Conservation (phyloP, 2,888 invertebrate genomes). For the Phragmatobia fuliginosa region DNA sequence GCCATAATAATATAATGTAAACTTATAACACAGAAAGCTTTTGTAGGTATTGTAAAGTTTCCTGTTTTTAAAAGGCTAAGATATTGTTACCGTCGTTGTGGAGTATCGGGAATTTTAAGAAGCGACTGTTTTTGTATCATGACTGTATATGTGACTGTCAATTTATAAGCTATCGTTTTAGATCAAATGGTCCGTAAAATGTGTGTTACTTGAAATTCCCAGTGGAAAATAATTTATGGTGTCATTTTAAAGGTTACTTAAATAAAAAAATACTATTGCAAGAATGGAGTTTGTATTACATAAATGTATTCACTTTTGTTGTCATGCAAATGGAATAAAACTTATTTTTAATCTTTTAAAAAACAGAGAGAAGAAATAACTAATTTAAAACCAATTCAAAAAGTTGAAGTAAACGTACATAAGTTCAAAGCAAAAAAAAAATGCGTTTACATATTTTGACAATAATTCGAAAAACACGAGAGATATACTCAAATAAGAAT, state of each 20-base stretch:
- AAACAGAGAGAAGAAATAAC: too few species aligned
- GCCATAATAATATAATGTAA: slow-evolving; percentile 9
- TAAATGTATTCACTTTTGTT: too few species aligned
- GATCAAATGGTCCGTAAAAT: too few species aligned
- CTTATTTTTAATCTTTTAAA: neutral
- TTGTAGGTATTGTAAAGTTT: slow-evolving; percentile 9
- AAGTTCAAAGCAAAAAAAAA: too few species aligned
- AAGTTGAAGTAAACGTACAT: too few species aligned
- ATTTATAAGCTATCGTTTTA: neutral
- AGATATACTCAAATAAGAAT: too few species aligned
- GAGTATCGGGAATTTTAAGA: neutral
- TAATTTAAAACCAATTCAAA: too few species aligned
- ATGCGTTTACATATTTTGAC: neutral
- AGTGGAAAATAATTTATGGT: neutral
- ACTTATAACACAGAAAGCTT: slow-evolving; percentile 7
- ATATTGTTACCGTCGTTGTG: neutral
- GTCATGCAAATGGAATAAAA: neutral
- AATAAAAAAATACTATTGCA: neutral
- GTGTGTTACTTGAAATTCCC: too few species aligned
- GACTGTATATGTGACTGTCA: too few species aligned
- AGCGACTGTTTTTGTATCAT: neutral
- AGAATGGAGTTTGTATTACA: neutral
- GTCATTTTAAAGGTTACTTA: neutral
- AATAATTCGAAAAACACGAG: too few species aligned
- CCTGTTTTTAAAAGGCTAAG: neutral